phyloP scores from a whole-genome alignment of 2,113 vertebrate species.

The Pachypanchax playfairii region DNA sequence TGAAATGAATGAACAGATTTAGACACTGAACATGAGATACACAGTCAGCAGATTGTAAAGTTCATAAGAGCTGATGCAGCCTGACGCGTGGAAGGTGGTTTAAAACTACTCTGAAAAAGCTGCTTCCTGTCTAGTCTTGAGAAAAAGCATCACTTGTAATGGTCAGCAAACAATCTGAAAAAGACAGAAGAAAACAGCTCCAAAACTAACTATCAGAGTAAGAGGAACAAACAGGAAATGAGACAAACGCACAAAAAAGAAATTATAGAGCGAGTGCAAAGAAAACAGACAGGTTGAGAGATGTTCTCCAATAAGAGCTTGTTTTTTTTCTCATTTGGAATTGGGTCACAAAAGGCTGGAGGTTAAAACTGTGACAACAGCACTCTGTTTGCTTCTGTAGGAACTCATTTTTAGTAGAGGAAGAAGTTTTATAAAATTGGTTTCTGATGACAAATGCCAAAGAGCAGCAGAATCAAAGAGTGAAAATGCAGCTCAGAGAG shows the following conservation, averaged over 20 bases:
- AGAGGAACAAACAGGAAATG: slow-evolving; percentile 2
- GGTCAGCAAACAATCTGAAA: no score
- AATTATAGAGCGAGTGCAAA: background rate
- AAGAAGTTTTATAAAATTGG: slow-evolving; percentile 48
- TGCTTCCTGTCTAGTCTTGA: no score
- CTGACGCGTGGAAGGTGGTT: no score
- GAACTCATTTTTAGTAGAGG: slow-evolving; percentile 1
- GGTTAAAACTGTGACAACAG: slow-evolving; percentile 60
- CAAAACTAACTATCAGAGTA: background rate
- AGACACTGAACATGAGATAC: no score
- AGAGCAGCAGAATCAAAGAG: background rate
- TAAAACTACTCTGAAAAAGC: no score
- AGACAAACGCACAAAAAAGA: slow-evolving; percentile 4
- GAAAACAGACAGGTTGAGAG: slow-evolving; percentile 8
- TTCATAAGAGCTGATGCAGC: no score
- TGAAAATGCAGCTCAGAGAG: background rate
- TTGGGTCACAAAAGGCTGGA: slow-evolving; percentile 67
- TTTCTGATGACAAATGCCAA: slow-evolving; percentile 25
- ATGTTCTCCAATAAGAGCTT: slow-evolving; percentile 34
- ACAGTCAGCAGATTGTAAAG: no score
- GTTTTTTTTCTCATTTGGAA: slow-evolving; percentile 52
- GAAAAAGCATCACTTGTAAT: no score
- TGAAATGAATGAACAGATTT: no score
- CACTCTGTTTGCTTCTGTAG: slow-evolving; percentile 31
- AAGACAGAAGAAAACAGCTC: no score